phyloP scores from a whole-genome alignment of 2,797 vertebrate genomes.

The Eulemur mongoz region DNA sequence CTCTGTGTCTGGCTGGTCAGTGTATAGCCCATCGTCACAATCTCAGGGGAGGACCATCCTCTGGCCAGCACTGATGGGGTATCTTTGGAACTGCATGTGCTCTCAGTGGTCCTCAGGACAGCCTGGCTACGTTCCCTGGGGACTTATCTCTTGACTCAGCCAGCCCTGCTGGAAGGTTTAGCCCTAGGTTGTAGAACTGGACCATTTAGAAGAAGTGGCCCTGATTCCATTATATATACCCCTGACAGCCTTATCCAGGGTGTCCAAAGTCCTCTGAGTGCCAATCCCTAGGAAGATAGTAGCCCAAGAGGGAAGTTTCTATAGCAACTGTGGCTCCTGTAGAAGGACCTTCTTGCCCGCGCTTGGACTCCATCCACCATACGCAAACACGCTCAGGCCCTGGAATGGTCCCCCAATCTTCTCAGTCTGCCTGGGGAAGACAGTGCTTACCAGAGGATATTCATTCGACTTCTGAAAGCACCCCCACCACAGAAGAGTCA shows the following conservation, averaged over 20 bases:
- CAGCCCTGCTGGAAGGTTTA: background rate
- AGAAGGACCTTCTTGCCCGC: background rate
- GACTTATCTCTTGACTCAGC: background rate
- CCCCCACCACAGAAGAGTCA: background rate
- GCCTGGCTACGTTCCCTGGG: background rate
- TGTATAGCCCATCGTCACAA: fast-evolving
- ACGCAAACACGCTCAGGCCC: background rate
- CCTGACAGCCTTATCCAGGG: too few species aligned
- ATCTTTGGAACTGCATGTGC: background rate
- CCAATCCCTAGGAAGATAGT: background rate
- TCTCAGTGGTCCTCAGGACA: background rate
- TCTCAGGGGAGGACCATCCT: fast-evolving
- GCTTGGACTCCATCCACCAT: too few species aligned
- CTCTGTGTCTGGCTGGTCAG: background rate
- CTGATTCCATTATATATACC: background rate
- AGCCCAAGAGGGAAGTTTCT: background rate
- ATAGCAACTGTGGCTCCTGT: background rate
- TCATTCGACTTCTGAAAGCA: background rate
- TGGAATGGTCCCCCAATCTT: background rate
- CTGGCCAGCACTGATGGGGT: fast-evolving
- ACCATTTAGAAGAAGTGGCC: too few species aligned
- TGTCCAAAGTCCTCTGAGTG: background rate
- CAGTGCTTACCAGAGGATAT: background rate
- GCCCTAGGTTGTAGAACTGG: background rate
- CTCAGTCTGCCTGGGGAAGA: background rate